Evolutionary conservation across 2,113 vertebrate genomes (phyloP).

Genomic region (Heptranchias perlo): DNA sequence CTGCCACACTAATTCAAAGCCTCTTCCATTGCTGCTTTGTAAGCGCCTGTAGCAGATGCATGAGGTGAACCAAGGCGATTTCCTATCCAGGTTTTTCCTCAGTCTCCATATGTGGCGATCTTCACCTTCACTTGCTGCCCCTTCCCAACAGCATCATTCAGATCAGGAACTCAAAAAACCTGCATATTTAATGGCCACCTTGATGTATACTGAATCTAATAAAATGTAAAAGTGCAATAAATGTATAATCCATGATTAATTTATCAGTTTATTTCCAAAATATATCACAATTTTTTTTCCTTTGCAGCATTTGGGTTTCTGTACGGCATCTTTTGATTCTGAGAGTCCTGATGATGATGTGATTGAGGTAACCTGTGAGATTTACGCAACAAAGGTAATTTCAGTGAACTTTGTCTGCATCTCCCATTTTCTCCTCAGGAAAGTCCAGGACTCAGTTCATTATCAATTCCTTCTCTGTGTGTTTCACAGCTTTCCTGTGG

Average conservation of each 20-base stretch:
- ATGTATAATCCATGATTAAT: not conserved
- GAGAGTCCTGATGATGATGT: not conserved
- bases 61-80: not conserved
- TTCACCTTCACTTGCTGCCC: not conserved
- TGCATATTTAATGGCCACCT: not conserved
- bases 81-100: not conserved
- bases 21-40: not conserved
- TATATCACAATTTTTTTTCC: not conserved
- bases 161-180: not conserved
- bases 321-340: not conserved
- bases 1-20: not conserved
- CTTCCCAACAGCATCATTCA: not conserved
- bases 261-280: not conserved
- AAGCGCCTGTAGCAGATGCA: not conserved
- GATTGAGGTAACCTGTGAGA: not conserved
- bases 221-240: not conserved
- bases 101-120: not conserved
- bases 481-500: not conserved
- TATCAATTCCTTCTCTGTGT: not conserved
- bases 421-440: not conserved
- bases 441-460: not conserved
- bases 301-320: conserved; percentile 27
- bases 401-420: not conserved
- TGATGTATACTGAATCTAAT: not conserved
- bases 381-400: conserved; percentile 31